Base-by-base conservation (phyloP, 1,140 invertebrate species). In the Pseudomyrmex cubaensis region DNA sequence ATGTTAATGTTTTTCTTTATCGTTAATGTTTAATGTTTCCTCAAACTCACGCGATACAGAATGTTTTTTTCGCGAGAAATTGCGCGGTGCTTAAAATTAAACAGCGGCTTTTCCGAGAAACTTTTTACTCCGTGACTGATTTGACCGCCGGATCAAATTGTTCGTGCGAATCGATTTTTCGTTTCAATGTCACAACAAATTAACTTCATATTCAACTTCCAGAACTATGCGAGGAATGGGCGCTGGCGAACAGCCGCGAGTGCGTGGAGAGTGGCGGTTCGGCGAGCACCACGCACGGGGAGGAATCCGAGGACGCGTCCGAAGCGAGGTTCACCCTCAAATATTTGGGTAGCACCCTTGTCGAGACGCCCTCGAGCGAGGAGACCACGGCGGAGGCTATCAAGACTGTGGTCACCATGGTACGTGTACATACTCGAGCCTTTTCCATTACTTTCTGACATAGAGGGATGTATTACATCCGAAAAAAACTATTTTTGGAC, bases 211-310 rank as follows among this genome's bases (percentile, higher is more conserved):
- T 70, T 80, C 75, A 78, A 89, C 48, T 90, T 95, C 2, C 94
- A 98, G 97, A 98, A 93, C 91, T 98, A 50, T 96, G 95, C 84
- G 97, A 98, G 93, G 97, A 97, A 92, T 97, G 97, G 95, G 96
- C 96, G 20, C 93, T 97, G 61, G 95, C 95, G n/a, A 96, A 93
- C 76, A 94, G 93, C 83, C 95, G 95, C 22, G 94, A 95, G 75
- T 95, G 95, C 85, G 95, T 96, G 35, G 96, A 97, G 76, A 95
- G 95, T 70, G 95, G 95, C 2, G 95, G 76, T 70, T 96, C 22
- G 95, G 87, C 50, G 46, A 82, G 57, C 57, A 84, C 95, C 0
- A 87, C 72, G 54, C 93, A 94, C 17, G 95, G 95, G 22, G 95
- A 95, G 1, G 94, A 95, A 70, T 94, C 94, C 54, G 95, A 96